Evolutionary conservation across 2,797 vertebrate species (phyloP), one percentile per base, ranked within the genome.

Genomic region (Phylloscopus collybita): DNA sequence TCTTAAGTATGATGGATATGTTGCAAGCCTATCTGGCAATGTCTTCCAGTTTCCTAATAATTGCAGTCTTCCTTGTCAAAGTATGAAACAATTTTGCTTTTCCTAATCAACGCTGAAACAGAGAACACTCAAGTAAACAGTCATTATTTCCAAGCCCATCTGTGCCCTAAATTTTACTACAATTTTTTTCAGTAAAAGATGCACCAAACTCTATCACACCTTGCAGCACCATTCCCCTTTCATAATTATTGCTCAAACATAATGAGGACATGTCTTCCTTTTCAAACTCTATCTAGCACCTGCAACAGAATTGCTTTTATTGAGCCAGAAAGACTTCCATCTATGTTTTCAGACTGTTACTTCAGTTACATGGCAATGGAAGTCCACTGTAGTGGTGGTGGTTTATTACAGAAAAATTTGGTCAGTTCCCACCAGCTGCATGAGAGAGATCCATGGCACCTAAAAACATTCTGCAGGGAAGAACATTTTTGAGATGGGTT

Each of bases 1-100:
- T 94, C 79, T 86, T 82, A 85, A 91, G 71, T 40, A 83, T 83
- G 85, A 93, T 88, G 87, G 69, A 87, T 85, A 64, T 70, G 61
- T 57, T 3, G 1, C 72, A 87, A 80, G 25, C 53, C 36, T 67
- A 89, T 85, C 84, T 90, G 49, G 17, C 15, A 76, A 69, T 47
- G 34, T 85, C 45, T 47, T 83, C 44, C 49, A 60, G 45, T n/a
- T 94, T 61, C 34, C 44, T 57, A 74, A 42, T 38, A 82, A 83
- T 22, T 61, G 6, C 13, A 71, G 23, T 71, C 18, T 80, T 92
- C n/a, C 20, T 56, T 67, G 32, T 44, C 60, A 88, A 88, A 73
- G 60, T 42, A 44, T 20, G 70, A 88, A 92, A 21, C 4, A 25
- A 42, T 42, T 76, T 16, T 42, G 14, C 0, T 38, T 75, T 79